These are phyloP conservation scores for Phengaris alcon DNA, from an alignment of 2,888 invertebrate species.

Conservation along the genomic window DNA sequence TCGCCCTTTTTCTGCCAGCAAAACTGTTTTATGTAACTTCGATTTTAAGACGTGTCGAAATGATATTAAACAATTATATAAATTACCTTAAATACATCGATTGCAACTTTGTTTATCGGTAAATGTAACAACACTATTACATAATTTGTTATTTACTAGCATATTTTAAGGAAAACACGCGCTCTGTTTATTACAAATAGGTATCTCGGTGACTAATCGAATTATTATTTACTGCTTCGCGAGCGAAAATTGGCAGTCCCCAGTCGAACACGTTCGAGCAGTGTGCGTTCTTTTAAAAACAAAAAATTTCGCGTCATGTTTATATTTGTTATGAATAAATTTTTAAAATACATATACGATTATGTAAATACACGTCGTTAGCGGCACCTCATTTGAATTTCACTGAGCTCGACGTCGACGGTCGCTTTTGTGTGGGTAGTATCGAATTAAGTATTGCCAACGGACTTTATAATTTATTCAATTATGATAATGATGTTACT, in stretches of 20 bases:
- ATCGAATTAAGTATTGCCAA: slow-evolving; percentile 52
- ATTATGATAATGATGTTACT: slow-evolving; percentile 40
- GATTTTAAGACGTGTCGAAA: not conserved
- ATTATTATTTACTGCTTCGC: not conserved
- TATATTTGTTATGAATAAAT: slow-evolving; percentile 65
- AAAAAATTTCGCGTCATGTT: slow-evolving; percentile 44
- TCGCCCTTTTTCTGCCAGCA: slow-evolving; percentile 56
- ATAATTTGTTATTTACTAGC: slow-evolving; percentile 22
- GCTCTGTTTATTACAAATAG: not conserved
- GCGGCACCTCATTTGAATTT: slow-evolving; percentile 72
- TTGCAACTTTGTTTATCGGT: not conserved
- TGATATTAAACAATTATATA: not conserved
- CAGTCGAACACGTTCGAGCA: not conserved
- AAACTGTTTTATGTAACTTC: not conserved
- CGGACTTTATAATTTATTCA: slow-evolving; percentile 41
- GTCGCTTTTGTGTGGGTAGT: slow-evolving; percentile 58
- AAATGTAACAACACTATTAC: slow-evolving; percentile 18
- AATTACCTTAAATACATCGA: not conserved
- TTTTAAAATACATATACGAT: slow-evolving; percentile 64
- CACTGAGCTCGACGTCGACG: slow-evolving; percentile 60
- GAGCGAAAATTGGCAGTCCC: not conserved
- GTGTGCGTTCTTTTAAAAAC: not conserved
- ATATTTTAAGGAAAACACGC: slow-evolving; percentile 1
- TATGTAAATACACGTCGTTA: slow-evolving; percentile 70
- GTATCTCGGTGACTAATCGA: slow-evolving; percentile 15